These are phyloP conservation scores for Eupithecia vulgata DNA, from an alignment of 2,888 invertebrate species.

Conservation along the genomic window DNA sequence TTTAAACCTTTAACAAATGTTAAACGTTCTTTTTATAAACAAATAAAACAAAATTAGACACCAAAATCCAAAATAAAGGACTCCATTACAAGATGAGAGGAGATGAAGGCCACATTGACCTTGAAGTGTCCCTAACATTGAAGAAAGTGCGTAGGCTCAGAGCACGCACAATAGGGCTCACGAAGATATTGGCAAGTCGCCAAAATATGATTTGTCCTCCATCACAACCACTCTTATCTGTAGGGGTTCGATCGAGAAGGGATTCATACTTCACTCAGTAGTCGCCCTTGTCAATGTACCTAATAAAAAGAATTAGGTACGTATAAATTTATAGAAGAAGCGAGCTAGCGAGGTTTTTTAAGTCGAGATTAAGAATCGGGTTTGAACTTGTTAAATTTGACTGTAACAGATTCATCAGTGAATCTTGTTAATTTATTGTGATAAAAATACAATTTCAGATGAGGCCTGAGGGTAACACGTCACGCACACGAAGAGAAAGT, in stretches of 20 bases:
- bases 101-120: constrained; percentile 38
- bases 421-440: background rate
- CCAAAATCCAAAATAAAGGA: background rate
- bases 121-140: constrained; percentile 48
- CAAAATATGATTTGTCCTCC: constrained; percentile 49
- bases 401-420: background rate
- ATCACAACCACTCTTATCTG: constrained; percentile 19
- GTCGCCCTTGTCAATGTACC: too few species aligned
- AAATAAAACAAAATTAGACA: background rate
- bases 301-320: too few species aligned
- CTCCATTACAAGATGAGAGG: background rate
- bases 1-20: too few species aligned
- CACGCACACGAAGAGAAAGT: background rate
- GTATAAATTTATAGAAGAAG: too few species aligned
- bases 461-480: background rate
- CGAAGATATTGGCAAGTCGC: constrained; percentile 59
- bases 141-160: constrained; percentile 46
- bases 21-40: background rate
- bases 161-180: constrained; percentile 45
- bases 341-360: background rate
- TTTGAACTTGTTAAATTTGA: background rate
- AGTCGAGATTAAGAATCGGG: background rate
- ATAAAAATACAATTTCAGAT: background rate
- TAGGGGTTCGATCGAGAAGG: constrained; percentile 5
- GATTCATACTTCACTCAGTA: background rate